These are phyloP conservation scores for Linyphia triangularis DNA, from an alignment of 2,888 invertebrate species.

Conservation along the genomic window DNA sequence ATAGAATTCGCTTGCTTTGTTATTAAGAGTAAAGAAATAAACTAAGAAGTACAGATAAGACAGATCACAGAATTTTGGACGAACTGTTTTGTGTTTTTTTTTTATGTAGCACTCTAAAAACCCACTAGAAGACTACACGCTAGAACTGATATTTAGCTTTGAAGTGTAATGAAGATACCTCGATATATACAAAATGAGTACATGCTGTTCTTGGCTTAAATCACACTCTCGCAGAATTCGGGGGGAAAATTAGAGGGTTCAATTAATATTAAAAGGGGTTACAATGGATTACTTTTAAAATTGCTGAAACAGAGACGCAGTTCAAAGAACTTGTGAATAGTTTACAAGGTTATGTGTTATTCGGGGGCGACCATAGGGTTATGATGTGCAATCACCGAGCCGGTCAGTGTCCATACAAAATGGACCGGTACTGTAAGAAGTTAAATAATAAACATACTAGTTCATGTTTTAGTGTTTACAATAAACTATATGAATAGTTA, in stretches of 20 bases:
- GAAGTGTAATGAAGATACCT: conserved; percentile 8
- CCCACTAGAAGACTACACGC: conserved; percentile 61
- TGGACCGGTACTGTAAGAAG: too few relatives aligned
- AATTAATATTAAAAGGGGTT: not conserved
- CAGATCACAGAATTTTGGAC: conserved; percentile 76
- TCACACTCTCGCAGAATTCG: conserved; percentile 37
- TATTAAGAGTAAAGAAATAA: conserved; percentile 68
- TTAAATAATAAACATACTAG: too few relatives aligned
- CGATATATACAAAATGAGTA: conserved; percentile 69
- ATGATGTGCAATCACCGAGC: too few relatives aligned
- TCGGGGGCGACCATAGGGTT: too few relatives aligned
- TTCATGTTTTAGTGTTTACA: too few relatives aligned
- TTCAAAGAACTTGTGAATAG: too few relatives aligned
- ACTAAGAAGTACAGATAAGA: conserved; percentile 73
- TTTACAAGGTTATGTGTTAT: too few relatives aligned
- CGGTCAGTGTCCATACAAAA: too few relatives aligned
- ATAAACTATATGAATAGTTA: too few relatives aligned
- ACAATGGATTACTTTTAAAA: not conserved
- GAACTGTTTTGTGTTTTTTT: conserved; percentile 70
- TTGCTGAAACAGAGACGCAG: conserved; percentile 3
- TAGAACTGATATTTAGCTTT: conserved; percentile 63
- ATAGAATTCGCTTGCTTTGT: conserved; percentile 75
- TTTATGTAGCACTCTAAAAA: conserved; percentile 70
- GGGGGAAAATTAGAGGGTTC: too few relatives aligned
- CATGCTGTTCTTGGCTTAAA: conserved; percentile 39